Conservation (phyloP, 2,797 vertebrate species). For the Spinus olivaceus region DNA sequence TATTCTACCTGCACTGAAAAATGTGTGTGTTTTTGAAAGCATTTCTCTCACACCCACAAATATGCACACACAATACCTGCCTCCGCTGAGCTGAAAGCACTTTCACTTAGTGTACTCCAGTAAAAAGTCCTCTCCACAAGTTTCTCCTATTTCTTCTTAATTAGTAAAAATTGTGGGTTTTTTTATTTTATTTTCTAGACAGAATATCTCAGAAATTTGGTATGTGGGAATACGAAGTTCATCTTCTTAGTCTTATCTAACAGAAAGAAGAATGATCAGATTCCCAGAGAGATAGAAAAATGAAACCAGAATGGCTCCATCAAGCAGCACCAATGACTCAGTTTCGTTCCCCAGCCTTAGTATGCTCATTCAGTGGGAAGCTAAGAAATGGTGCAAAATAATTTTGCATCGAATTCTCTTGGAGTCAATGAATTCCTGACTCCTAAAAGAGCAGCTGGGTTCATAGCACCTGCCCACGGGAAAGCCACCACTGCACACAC, state of each 20-base stretch:
- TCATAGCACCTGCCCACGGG: not conserved
- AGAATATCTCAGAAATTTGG: not conserved
- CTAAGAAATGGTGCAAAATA: not conserved
- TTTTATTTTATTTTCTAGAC: not conserved
- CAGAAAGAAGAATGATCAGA: not conserved
- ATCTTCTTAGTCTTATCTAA: not conserved
- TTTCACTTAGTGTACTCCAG: not conserved
- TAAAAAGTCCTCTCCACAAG: not conserved
- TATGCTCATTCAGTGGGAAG: not conserved
- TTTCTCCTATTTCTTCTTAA: not conserved
- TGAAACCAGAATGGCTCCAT: not conserved
- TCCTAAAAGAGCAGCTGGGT: not conserved
- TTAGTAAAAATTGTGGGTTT: not conserved
- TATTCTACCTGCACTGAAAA: slow-evolving; percentile 56
- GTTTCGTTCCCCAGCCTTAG: not conserved
- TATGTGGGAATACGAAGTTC: not conserved
- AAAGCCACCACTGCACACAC: not conserved
- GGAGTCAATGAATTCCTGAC: not conserved
- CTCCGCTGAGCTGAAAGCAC: not conserved
- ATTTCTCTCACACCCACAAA: slow-evolving; percentile 11
- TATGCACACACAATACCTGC: slow-evolving; percentile 23
- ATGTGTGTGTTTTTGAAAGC: slow-evolving; percentile 52
- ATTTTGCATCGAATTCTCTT: not conserved
- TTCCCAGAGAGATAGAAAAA: not conserved
- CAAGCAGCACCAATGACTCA: not conserved